These are phyloP conservation scores for Bradypodion pumilum DNA, from an alignment of 2,797 vertebrate genomes.

Conservation along the genomic window DNA sequence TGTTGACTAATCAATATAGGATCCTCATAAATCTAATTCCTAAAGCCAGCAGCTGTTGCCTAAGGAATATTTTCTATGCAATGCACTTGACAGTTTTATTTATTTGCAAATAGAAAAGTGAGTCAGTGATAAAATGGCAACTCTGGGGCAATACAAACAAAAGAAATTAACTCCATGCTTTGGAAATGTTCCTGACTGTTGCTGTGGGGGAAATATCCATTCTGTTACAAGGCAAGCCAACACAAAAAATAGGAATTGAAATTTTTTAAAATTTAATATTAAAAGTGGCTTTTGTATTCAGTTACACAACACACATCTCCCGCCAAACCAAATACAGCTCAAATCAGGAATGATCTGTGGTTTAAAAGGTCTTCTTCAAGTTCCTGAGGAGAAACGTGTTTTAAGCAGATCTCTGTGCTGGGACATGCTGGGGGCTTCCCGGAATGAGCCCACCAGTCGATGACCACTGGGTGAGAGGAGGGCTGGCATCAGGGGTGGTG, in stretches of 20 bases:
- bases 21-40: constrained; percentile 64
- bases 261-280: not conserved
- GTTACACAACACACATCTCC: not conserved
- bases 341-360: not conserved
- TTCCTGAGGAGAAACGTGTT: not conserved
- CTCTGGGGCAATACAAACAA: constrained; percentile 8
- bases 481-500: too few relatives aligned
- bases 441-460: too few relatives aligned
- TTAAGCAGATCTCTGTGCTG: not conserved
- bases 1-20: constrained; percentile 63
- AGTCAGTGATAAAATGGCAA: constrained; percentile 17
- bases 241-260: not conserved
- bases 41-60: constrained; percentile 56
- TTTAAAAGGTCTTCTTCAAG: not conserved
- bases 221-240: not conserved
- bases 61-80: constrained; percentile 31
- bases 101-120: constrained; percentile 14
- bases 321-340: not conserved
- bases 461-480: too few relatives aligned
- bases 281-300: not conserved
- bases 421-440: too few relatives aligned
- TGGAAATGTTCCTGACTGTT: not conserved
- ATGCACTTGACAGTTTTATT: constrained; percentile 48
- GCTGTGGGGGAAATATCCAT: not conserved
- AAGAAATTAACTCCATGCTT: constrained; percentile 11